Evolutionary conservation across 2,888 invertebrate species (phyloP).

Genomic region (Strigamia transsilvanica): DNA sequence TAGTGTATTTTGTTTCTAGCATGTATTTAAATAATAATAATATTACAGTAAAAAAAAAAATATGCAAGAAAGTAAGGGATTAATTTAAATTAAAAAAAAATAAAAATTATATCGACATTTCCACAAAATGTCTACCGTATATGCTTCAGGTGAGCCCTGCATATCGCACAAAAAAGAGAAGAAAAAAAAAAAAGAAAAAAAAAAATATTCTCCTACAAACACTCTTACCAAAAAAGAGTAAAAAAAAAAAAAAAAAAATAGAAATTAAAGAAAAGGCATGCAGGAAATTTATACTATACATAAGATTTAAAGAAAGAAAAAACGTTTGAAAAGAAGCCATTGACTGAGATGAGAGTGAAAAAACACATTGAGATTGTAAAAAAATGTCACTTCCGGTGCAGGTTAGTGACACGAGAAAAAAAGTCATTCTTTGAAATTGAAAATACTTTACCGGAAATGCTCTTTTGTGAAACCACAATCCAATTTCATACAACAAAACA

Average conservation of each 20-base stretch:
- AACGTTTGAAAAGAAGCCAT: no score
- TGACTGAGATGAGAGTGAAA: neutral
- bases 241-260: neutral
- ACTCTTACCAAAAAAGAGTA: neutral
- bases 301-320: no score
- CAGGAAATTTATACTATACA: neutral
- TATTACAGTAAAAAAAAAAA: neutral
- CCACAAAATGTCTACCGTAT: slow-evolving; percentile 9
- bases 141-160: slow-evolving; percentile 51
- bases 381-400: slow-evolving; percentile 2
- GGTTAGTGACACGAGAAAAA: neutral
- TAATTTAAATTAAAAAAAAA: neutral
- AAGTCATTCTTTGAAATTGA: neutral
- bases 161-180: slow-evolving; percentile 50
- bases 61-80: neutral
- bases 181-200: neutral
- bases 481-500: no score
- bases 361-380: neutral
- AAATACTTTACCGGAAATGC: neutral
- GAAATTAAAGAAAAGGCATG: neutral
- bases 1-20: neutral
- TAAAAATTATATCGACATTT: slow-evolving; percentile 15
- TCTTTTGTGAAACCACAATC: neutral
- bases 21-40: slow-evolving; percentile 10
- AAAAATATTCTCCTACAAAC: neutral